A percentile compares a stretch with the other conserved stretches of the same genome.
These are phyloP conservation scores for Capreolus pygargus DNA, from an alignment of 2,113 vertebrate genomes.

Conservation along the genomic window DNA sequence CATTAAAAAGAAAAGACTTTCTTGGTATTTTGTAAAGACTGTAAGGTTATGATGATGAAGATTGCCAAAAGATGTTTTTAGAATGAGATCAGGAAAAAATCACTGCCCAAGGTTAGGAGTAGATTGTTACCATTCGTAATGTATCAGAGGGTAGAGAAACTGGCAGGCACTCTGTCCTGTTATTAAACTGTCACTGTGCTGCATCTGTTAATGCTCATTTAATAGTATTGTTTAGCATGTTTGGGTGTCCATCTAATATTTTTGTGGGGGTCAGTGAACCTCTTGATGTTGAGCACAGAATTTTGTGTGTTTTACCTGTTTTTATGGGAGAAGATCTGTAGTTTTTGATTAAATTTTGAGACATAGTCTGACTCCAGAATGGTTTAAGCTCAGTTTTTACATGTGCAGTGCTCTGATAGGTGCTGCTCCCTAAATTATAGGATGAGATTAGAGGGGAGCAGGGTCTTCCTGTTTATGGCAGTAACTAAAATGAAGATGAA, in stretches of 20 bases:
- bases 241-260: not conserved
- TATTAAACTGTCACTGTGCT: not conserved
- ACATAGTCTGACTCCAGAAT: not conserved
- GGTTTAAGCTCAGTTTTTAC: slow-evolving; percentile 3
- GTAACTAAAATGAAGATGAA: slow-evolving; percentile 6
- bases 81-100: slow-evolving; percentile 13
- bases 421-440: not conserved
- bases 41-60: slow-evolving; percentile 5
- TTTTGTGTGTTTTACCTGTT: not conserved
- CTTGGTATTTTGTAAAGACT: not conserved
- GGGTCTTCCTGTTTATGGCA: not conserved
- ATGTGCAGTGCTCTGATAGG: not conserved
- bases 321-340: not conserved
- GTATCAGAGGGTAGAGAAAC: not conserved
- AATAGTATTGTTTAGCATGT: not conserved
- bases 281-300: not conserved
- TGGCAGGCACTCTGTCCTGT: not conserved
- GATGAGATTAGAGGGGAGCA: not conserved
- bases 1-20: not conserved
- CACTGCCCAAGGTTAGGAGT: not conserved
- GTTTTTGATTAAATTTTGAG: slow-evolving; percentile 41
- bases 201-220: not conserved
- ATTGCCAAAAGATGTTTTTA: slow-evolving; percentile 9
- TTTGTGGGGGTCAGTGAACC: not conserved
- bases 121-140: not conserved